Evolutionary conservation across 2,888 invertebrate genomes (phyloP).

Genomic region (Balanococcus diminutus): DNA sequence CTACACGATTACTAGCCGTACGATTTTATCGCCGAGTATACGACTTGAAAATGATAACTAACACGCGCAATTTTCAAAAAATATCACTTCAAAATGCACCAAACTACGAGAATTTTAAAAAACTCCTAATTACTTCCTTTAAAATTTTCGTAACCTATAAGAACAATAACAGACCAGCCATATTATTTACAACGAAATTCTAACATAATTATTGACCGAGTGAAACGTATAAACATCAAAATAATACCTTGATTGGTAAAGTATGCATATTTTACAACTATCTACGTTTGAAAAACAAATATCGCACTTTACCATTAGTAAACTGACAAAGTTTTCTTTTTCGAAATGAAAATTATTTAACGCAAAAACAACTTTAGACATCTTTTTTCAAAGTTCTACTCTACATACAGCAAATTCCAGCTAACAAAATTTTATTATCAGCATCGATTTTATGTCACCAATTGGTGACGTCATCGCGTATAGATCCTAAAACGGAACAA

Average conservation of each 20-base stretch:
- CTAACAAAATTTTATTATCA: conserved; percentile 52
- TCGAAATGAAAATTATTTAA: conserved; percentile 46
- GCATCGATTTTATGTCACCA: conserved; percentile 52
- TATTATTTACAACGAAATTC: conserved; percentile 52
- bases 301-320: conserved; percentile 48
- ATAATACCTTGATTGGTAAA: conserved; percentile 50
- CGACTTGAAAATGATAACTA: conserved; percentile 12
- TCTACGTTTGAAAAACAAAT: conserved; percentile 42
- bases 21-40: not conserved
- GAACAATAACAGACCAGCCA: conserved; percentile 55
- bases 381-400: conserved; percentile 46
- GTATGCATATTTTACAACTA: conserved; percentile 50
- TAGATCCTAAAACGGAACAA: not conserved
- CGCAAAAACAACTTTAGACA: conserved; percentile 50
- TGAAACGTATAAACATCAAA: conserved; percentile 26
- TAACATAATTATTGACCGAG: conserved; percentile 20
- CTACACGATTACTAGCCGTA: conserved; percentile 11
- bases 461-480: conserved; percentile 44
- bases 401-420: conserved; percentile 53
- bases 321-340: conserved; percentile 46
- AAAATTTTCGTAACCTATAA: conserved; percentile 51
- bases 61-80: conserved; percentile 31
- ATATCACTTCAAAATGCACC: conserved; percentile 5
- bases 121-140: conserved; percentile 45
- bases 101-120: not conserved